phyloP scores from a whole-genome alignment of 2,888 invertebrate species.

The Odontomyia ornata region DNA sequence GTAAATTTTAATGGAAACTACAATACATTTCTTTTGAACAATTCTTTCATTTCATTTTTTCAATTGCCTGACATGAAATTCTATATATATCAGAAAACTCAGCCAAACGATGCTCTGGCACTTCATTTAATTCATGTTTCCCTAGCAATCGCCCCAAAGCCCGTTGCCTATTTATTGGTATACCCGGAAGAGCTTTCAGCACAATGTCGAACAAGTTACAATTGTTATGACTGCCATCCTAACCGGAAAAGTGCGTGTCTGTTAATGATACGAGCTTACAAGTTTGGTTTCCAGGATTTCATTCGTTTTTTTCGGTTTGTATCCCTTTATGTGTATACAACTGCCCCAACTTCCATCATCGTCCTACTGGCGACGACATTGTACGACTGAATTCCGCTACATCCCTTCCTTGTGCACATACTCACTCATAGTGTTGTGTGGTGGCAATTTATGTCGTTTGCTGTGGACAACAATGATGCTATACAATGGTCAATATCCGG shows the following conservation, averaged over 20 bases:
- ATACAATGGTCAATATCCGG: conserved; percentile 39
- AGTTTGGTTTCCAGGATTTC: neutral
- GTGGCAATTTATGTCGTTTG: neutral
- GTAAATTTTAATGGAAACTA: too few species aligned
- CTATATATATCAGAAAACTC: too few species aligned
- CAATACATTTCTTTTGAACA: too few species aligned
- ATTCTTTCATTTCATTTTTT: too few species aligned
- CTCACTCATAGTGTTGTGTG: neutral
- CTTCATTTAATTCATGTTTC: neutral
- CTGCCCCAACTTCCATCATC: neutral
- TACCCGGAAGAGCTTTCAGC: conserved; percentile 9
- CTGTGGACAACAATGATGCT: neutral
- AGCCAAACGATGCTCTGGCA: too few species aligned
- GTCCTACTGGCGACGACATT: conserved; percentile 2
- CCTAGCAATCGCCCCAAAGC: neutral
- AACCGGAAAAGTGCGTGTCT: conserved; percentile 26
- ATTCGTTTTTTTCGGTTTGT: too few species aligned
- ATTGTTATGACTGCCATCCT: neutral
- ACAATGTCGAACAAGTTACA: conserved; percentile 5
- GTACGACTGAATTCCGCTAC: too few species aligned
- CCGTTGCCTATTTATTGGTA: neutral
- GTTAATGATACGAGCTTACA: conserved; percentile 29
- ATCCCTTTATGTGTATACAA: too few species aligned
- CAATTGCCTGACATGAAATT: too few species aligned
- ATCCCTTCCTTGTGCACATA: too few species aligned